Evolutionary conservation across 1,140 invertebrate genomes (phyloP), one percentile per base, ranked within the genome.

Genomic region (Laupala kohalensis): DNA sequence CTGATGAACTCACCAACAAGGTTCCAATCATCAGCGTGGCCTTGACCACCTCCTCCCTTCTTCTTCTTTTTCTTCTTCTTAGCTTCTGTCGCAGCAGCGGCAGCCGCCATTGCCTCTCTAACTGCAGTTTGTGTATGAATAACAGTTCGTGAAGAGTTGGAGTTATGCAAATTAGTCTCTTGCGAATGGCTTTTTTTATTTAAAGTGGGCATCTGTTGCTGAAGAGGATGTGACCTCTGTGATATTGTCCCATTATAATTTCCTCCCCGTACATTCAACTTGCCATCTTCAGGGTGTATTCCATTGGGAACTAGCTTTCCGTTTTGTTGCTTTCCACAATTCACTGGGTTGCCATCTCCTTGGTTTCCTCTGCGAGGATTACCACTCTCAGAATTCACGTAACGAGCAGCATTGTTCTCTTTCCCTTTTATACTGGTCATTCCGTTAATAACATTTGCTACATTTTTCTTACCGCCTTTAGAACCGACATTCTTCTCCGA

Each of bases 1-100:
- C n/a, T n/a, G n/a, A n/a, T n/a, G 75, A 74, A 78, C 83, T 84
- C 80, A 84, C 83, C 83, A 81, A 83, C 83, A 79, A 84, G 80
- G 76, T 83, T 83, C 83, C 82, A 84, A 77, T 84, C 83, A 79
- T 85, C 83, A 27, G 81, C 79, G 75, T 78, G 78, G 77, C 73
- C 74, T 71, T 79, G 78, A 62, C 77, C 73, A 53, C 79, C 80
- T 13, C 75, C 78, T 71, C 80, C 80, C 23, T 82, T 80, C 74
- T 84, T 84, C 77, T 83, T 84, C 79, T 83, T 84, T 77, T 84
- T 84, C 77, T 82, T 83, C 69, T 77, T 75, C 71, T 83, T 80
- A 27, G 78, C 73, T 70, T 74, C 73, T 30, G 69, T 77, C 23
- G 78, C 73, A n/a, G 75, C 78, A n/a, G 69, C 76, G 28, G 30